phyloP scores from a whole-genome alignment of 2,797 vertebrate species.

The Hozukius guyotensis region DNA sequence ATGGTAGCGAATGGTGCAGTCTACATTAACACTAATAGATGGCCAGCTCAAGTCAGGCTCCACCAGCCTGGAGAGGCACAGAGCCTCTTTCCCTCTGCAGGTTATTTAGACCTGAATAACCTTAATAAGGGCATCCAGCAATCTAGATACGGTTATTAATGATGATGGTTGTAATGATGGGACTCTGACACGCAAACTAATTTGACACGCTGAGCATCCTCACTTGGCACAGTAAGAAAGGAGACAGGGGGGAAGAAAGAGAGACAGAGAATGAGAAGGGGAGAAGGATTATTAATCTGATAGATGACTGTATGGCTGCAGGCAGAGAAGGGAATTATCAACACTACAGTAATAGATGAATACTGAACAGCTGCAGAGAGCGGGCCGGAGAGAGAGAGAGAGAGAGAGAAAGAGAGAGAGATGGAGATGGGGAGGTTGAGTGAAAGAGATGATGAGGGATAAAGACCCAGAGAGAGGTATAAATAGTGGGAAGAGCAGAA shows the following conservation, averaged over 20 bases:
- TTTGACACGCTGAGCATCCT: constrained; percentile 72
- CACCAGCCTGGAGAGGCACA: constrained; percentile 15
- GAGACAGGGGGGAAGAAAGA: constrained; percentile 11
- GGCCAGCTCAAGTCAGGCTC: constrained; percentile 42
- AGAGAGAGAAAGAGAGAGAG: constrained; percentile 42
- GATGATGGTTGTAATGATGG: constrained; percentile 74
- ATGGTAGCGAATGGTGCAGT: constrained; percentile 61
- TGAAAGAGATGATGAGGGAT: constrained; percentile 67
- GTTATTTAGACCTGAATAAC: constrained; percentile 71
- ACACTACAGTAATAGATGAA: constrained; percentile 85
- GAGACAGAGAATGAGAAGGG: constrained; percentile 47
- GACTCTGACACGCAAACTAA: constrained; percentile 76
- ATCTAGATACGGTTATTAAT: constrained; percentile 71
- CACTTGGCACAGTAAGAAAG: constrained; percentile 56
- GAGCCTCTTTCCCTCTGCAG: constrained; percentile 28
- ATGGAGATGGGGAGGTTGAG: constrained; percentile 63
- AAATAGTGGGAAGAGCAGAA: constrained; percentile 66
- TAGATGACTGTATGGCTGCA: constrained; percentile 83
- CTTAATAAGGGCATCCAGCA: constrained; percentile 71
- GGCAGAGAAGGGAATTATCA: constrained; percentile 84
- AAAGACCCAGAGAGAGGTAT: constrained; percentile 65
- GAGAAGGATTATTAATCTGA: constrained; percentile 84
- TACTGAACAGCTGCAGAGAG: constrained; percentile 80
- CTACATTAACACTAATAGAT: constrained; percentile 69
- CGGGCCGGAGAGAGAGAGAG: constrained; percentile 50